Percentiles rank a stretch among this genome's conserved stretches.
Evolutionary conservation across 2,888 invertebrate species (phyloP).

Genomic region (Erpobdella octoculata): DNA sequence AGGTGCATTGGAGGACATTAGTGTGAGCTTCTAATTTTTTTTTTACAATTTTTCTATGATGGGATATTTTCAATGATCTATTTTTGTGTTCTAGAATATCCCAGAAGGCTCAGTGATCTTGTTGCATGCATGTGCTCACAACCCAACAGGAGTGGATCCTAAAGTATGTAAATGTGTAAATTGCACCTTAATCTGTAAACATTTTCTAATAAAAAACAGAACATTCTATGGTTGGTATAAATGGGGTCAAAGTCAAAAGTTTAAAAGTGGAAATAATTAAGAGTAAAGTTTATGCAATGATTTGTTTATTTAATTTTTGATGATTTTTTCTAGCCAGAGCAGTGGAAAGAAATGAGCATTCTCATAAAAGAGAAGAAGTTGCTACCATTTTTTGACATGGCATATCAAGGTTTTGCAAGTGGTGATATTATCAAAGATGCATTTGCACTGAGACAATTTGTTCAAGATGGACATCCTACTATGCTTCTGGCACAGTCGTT

Average conservation of each 20-base stretch:
- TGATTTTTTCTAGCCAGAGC: constrained; percentile 57
- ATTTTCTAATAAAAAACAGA: not conserved
- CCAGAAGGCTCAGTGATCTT: constrained; percentile 81
- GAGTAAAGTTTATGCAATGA: not conserved
- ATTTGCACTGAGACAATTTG: constrained; percentile 75
- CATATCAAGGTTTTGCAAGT: constrained; percentile 68
- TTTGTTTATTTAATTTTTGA: not conserved
- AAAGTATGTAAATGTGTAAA: constrained; percentile 42
- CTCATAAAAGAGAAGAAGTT: constrained; percentile 66
- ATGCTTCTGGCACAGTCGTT: constrained; percentile 84
- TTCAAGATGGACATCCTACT: constrained; percentile 72
- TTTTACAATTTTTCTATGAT: not conserved
- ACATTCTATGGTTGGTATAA: too few relatives aligned
- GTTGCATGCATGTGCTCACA: constrained; percentile 94
- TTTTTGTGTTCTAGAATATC: constrained; percentile 66
- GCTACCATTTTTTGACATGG: constrained; percentile 93
- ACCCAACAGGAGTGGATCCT: constrained; percentile 68
- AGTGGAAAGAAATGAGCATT: constrained; percentile 80
- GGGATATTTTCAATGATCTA: not conserved
- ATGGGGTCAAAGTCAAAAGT: too few relatives aligned
- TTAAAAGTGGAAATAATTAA: not conserved
- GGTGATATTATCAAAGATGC: constrained; percentile 69
- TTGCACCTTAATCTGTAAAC: not conserved
- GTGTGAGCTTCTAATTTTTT: constrained; percentile 44
- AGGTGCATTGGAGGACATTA: constrained; percentile 79